Percentiles rank a stretch among this genome's conserved stretches.
Evolutionary conservation across 1,140 invertebrate genomes (phyloP).

Genomic region (Pachypsylla venusta): DNA sequence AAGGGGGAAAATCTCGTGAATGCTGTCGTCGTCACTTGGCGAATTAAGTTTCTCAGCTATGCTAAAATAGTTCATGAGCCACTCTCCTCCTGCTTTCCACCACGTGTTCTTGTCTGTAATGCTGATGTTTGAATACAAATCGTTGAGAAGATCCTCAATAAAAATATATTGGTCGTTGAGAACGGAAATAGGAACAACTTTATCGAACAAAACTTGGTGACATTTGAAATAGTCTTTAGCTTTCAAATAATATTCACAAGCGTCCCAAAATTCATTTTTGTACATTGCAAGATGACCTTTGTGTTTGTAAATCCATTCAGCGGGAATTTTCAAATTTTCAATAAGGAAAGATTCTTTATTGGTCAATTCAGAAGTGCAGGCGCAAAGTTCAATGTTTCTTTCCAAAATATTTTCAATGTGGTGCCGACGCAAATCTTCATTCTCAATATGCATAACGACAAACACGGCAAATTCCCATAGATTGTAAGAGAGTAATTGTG

Average conservation of each 20-base stretch:
- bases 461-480: constrained; percentile 84
- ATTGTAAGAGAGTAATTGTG: constrained; percentile 64
- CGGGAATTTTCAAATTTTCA: not conserved
- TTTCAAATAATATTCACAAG: not conserved
- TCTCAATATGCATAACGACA: constrained; percentile 61
- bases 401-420: constrained; percentile 4
- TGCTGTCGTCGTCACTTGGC: not conserved
- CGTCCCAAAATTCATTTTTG: not conserved
- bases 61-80: constrained; percentile 1
- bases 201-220: not conserved
- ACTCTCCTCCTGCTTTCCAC: not conserved
- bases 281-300: constrained; percentile 6
- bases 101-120: not conserved
- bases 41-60: not conserved
- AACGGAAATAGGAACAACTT: not conserved
- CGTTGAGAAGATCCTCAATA: not conserved
- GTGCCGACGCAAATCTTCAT: constrained; percentile 27
- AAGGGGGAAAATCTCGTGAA: not conserved
- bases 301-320: not conserved
- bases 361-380: not conserved
- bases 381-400: not conserved
- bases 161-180: not conserved
- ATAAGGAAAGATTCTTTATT: not conserved
- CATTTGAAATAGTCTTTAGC: constrained; percentile 2
- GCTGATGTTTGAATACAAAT: not conserved